Evolutionary conservation across 2,113 vertebrate genomes (phyloP), one percentile per base, ranked within the genome.

Genomic region (Sinocyclocheilus maitianheensis): DNA sequence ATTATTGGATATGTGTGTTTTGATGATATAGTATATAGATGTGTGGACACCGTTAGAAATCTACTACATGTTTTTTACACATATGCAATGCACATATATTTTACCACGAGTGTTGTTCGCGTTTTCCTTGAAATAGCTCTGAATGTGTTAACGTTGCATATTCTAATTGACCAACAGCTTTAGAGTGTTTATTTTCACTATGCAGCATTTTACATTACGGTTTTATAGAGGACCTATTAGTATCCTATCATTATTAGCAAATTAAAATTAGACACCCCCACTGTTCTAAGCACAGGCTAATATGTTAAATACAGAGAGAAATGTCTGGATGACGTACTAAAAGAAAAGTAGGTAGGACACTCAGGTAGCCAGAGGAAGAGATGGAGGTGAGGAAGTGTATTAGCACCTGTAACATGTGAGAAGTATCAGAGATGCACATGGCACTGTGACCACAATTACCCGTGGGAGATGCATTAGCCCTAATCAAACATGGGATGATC

Each of bases 331-430:
- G 30, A 71, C 10, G 58, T 43, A 81, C 34, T 58, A 62, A 11
- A 81, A 62, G 7, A 24, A 85, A 20, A 55, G n/a, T 5, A 72
- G 72, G 22, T 40, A 75, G 22, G 46, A 51, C 5, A 51, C 46
- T 11, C 13, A 16, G 51, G 51, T 14, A 53, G 51, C 51, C 51
- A 53, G 77, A 22, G 43, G 60, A 18, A 48, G 62, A 85, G 79
- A 88, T 88, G 81, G 83, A 84, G 83, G 79, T 85, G 79, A 78
- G 84, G 71, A 84, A 85, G 82, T 82, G 74, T 78, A 88, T 88
- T 88, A 83, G 69, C 84, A 88, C 87, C 84, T 88, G 84, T 69
- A 62, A 77, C 58, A 84, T 77, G 79, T 85, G 84, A 85, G 60
- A 75, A 83, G 76, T 72, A 43, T 84, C 60, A 18, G 37, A 85